Conservation (phyloP, 1,140 invertebrate genomes). For the Pollicipes pollicipes region DNA sequence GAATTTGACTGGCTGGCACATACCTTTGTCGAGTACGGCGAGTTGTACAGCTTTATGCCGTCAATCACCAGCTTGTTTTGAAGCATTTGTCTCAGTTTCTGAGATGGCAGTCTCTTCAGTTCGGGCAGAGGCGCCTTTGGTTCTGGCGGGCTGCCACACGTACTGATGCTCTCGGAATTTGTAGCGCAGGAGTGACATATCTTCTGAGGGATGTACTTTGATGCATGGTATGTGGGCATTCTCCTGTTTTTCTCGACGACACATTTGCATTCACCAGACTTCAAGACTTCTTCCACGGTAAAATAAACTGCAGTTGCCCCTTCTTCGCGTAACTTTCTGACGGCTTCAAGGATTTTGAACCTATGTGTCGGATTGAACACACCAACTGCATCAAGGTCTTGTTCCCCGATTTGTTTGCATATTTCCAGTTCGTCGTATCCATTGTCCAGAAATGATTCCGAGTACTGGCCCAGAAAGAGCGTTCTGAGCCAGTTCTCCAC, state of each 20-base stretch:
- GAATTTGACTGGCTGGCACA: too few species aligned
- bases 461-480: constrained; percentile 70
- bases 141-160: not conserved
- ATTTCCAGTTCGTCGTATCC: constrained; percentile 92
- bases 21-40: constrained; percentile 6
- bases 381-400: constrained; percentile 84
- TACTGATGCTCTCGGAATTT: not conserved
- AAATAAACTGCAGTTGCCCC: constrained; percentile 84
- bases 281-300: constrained; percentile 51
- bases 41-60: not conserved
- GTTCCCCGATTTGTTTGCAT: constrained; percentile 87
- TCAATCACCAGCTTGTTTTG: constrained; percentile 7
- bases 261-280: constrained; percentile 39
- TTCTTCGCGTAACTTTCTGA: constrained; percentile 66
- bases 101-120: constrained; percentile 3
- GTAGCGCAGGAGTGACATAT: not conserved
- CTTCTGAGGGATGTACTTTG: not conserved
- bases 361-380: constrained; percentile 68
- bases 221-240: not conserved
- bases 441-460: constrained; percentile 84
- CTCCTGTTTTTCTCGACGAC: constrained; percentile 25
- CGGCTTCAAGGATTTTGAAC: constrained; percentile 57
- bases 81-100: not conserved
- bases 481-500: constrained; percentile 85
- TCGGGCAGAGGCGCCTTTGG: not conserved